Conservation (phyloP, 2,888 invertebrate species). For the Microctonus brassicae region DNA sequence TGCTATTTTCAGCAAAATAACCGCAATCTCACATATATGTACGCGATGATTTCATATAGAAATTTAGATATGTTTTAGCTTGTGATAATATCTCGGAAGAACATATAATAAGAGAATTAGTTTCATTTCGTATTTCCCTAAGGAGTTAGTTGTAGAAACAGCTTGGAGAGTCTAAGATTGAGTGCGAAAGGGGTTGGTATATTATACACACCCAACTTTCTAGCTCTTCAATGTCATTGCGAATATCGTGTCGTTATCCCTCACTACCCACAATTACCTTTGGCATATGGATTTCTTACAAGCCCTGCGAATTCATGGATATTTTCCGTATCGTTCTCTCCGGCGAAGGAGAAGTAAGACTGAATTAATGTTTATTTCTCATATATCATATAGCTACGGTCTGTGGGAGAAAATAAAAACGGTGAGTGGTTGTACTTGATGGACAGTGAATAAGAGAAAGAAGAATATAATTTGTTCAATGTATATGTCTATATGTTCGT, state of each 20-base stretch:
- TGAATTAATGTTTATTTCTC: constrained; percentile 40
- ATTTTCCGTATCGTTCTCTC: neutral
- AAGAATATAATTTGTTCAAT: constrained; percentile 31
- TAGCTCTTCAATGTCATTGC: neutral
- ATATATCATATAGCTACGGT: constrained; percentile 12
- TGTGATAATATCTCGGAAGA: constrained; percentile 12
- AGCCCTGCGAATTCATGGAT: neutral
- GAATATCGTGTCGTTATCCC: constrained; percentile 21
- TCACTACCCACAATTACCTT: constrained; percentile 23
- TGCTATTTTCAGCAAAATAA: neutral
- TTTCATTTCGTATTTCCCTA: constrained; percentile 27
- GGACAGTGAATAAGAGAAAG: constrained; percentile 32
- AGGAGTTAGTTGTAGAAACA: constrained; percentile 12
- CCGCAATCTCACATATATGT: constrained; percentile 7
- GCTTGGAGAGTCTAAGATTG: constrained; percentile 2
- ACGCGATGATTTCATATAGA: neutral
- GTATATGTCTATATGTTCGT: too few species aligned
- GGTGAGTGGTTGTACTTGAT: constrained; percentile 18
- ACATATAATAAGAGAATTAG: constrained; percentile 31
- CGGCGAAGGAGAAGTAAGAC: constrained; percentile 1
- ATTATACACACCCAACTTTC: neutral
- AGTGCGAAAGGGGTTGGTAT: constrained; percentile 16
- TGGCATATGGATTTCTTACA: neutral
- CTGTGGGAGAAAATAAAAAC: neutral
- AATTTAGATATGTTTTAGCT: neutral